Evolutionary conservation across 1,140 invertebrate genomes (phyloP), one percentile per base, ranked within the genome.

Genomic region (Archivesica marissinica): DNA sequence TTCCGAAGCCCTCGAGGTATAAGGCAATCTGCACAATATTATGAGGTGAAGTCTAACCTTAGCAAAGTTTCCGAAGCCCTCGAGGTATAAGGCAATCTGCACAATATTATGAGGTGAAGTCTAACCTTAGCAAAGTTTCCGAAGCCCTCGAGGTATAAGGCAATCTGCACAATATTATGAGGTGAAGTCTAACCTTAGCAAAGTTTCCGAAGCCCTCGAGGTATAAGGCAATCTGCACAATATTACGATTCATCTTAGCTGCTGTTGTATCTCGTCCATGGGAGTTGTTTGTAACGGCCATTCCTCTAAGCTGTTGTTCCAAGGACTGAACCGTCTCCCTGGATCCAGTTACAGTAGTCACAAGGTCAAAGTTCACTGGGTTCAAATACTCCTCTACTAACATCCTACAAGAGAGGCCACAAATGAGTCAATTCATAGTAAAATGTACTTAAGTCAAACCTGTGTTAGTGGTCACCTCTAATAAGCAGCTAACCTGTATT

Each of bases 341-440:
- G 2, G 68, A n/a, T 9, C 47, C 23, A 47, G 77, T 68, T 44
- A 83, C n/a, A n/a, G 80, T 75, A 20, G 89, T 90, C 4, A 86
- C 76, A 20, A 92, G 82, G 77, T 88, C 78, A 79, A 90, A 88
- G 76, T 92, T 92, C 11, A 54, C 39, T 13, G 87, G 82, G 15
- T 86, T 88, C n/a, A 91, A 75, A 59, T 91, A 92, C 30, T 92
- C 91, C 35, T 92, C 91, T 28, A 91, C 76, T 28, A 92, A 66
- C 82, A 90, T 86, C 28, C 91, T 92, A n/a, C n/a, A n/a, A n/a
- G n/a, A n/a, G n/a, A n/a, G n/a, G n/a, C n/a, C n/a, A n/a, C n/a
- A n/a, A n/a, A n/a, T n/a, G n/a, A n/a, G n/a, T n/a, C n/a, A n/a
- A n/a, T n/a, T n/a, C n/a, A n/a, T n/a, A n/a, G n/a, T n/a, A n/a